Evolutionary conservation across 2,797 vertebrate genomes (phyloP), one percentile per base, ranked within the genome.

Genomic region (Protosalanx chinensis): DNA sequence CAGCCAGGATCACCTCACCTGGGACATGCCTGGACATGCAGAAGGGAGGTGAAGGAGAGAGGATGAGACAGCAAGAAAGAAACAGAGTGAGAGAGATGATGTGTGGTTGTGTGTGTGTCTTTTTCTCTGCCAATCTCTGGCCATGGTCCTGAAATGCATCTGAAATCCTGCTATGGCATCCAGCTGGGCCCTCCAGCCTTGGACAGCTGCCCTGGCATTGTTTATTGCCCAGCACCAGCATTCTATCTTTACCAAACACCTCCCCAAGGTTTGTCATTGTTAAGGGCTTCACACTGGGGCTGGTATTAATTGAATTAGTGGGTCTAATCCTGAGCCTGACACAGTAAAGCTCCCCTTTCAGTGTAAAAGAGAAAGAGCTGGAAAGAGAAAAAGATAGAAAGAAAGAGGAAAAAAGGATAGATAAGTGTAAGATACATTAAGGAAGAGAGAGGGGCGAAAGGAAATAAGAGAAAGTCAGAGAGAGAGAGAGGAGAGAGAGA

Each of bases 221-320:
- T 70, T 86, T 85, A 63, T 64, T 49, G 69, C 71, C 69, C 80
- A 78, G 77, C 77, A 76, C 73, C 75, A 23, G 64, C 71, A 78
- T 77, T 70, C 81, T 76, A 76, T 74, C 76, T 46, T 46, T 46
- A 46, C 72, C 68, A 58, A 58, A 58, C 56, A 46, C 41, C 41
- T 46, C 41, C 41, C 41, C 41, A 46, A 46, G 41, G 41, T 12
- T 46, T 46, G 12, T 46, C 41, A 46, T 46, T 46, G 41, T 46
- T 46, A 46, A 46, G 41, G 12, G 41, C 41, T 46, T 13, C 41
- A 46, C 41, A 46, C 10, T 46, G 12, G 41, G 41, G 41, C 41
- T 46, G 41, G 10, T 46, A 13, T 46, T 46, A 46, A 46, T 46
- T 46, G 41, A 46, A 46, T 46, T 46, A 46, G 41, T 8, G 2